Percentiles rank a stretch among this genome's conserved stretches.
Evolutionary conservation across 35 echinoderm and acorn worm species (phyloP).

Genomic region (Stichopus chloronotus): DNA sequence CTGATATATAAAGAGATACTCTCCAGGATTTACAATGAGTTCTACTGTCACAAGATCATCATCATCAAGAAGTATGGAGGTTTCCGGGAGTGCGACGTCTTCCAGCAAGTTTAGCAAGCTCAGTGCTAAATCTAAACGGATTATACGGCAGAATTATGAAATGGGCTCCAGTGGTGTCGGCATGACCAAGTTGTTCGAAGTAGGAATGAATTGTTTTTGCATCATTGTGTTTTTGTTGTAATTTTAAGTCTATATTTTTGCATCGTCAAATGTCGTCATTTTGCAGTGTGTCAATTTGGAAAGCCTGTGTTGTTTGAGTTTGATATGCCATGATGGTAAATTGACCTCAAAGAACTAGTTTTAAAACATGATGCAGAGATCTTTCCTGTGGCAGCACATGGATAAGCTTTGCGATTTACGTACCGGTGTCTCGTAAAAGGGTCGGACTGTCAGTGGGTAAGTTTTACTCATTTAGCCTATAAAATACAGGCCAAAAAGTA

Average conservation of each 20-base stretch:
- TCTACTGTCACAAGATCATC: slow-evolving; percentile 16
- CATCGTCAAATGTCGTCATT: background rate
- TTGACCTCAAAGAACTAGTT: too few relatives aligned
- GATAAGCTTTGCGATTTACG: too few relatives aligned
- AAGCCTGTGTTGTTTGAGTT: too few relatives aligned
- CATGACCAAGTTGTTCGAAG: slow-evolving; percentile 92
- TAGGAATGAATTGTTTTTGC: slow-evolving; percentile 67
- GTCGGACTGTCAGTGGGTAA: too few relatives aligned
- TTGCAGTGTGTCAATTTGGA: background rate
- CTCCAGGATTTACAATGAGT: slow-evolving; percentile 22
- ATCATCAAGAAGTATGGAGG: slow-evolving; percentile 55
- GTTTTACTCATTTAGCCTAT: too few relatives aligned
- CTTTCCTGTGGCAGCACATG: too few relatives aligned
- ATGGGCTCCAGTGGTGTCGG: slow-evolving; percentile 82
- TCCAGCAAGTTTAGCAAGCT: slow-evolving; percentile 81
- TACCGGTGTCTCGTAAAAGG: too few relatives aligned
- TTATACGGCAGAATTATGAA: slow-evolving; percentile 94
- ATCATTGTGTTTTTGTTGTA: background rate
- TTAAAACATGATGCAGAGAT: too few relatives aligned
- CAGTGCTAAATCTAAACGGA: slow-evolving; percentile 88
- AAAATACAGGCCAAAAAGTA: too few relatives aligned
- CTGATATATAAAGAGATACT: slow-evolving; percentile 38
- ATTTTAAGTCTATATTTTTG: background rate
- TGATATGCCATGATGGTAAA: too few relatives aligned
- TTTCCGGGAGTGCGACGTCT: background rate